Base-by-base conservation (phyloP, 2,888 invertebrate species). In the Calephelis perditalis region DNA sequence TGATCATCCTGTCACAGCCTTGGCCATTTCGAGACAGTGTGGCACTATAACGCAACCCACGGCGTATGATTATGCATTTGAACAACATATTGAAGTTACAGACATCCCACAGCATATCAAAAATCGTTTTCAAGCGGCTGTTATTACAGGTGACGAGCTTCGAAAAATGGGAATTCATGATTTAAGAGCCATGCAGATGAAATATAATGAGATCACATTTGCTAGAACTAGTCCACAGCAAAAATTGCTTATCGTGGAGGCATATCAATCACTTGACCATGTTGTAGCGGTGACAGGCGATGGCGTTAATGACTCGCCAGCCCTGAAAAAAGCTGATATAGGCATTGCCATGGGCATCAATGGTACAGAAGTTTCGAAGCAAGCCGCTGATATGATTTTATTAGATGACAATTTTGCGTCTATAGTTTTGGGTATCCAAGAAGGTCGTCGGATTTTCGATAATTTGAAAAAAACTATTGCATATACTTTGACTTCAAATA, bases 351-450 rank as follows among this genome's bases (percentile, higher is more conserved):
- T 96, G 95, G 95, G 95, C 8, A 95, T 96, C 59, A 92, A 92
- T 15, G 95, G 95, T 0, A 94, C 95, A 5, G 95, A 96, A 76
- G 95, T 94, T 7, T 95, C 95, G 0, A 97, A 97, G 79, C 96
- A 96, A 82, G 96, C 97, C 0, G 97, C 97, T 4, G 97, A 97
- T 78, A 97, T 97, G 96, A 96, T 97, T 70, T 86, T 97, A 40
- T 85, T 97, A 71, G 97, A 97, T 72, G 97, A 97, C 75, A 96
- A 97, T 81, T 97, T 97, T 77, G 94, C 96, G 1, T 96, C 97
- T 0, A 97, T 97, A 67, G 96, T 97, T 1, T 93, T 95, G 5
- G 97, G 97, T 15, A 94, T 97, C 5, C 94, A 96, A 76, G 95
- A 96, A 83, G 95, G 96, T 3, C 89, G 96, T 58, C 86, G 96